These are phyloP conservation scores for Euspilapteryx auroguttella DNA, from an alignment of 2,888 invertebrate species.

Conservation along the genomic window DNA sequence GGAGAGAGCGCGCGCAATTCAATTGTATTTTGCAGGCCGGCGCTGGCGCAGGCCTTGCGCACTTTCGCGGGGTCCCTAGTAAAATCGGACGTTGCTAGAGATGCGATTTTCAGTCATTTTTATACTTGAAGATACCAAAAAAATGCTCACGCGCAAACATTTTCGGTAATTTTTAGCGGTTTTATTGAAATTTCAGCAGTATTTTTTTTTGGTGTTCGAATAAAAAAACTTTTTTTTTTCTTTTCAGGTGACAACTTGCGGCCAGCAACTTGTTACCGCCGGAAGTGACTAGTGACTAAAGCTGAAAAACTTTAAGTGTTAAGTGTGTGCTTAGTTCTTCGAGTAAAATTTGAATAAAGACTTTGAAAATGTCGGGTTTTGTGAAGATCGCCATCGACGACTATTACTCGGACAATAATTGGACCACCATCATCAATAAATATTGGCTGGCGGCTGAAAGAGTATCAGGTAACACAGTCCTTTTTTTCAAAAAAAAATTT, in stretches of 20 bases:
- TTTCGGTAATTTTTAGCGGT: too few species aligned
- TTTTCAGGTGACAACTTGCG: conserved; percentile 50
- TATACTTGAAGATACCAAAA: too few species aligned
- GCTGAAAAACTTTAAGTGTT: conserved; percentile 7
- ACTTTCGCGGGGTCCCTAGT: too few species aligned
- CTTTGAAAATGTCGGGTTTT: conserved; percentile 65
- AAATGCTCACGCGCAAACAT: too few species aligned
- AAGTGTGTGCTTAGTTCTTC: conserved; percentile 5
- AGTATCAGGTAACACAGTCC: conserved; percentile 65
- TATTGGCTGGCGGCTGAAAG: conserved; percentile 73
- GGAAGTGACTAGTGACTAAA: conserved; percentile 4
- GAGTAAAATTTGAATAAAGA: too few species aligned
- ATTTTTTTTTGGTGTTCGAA: neutral
- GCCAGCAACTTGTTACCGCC: conserved; percentile 32
- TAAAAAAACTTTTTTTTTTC: conserved; percentile 12
- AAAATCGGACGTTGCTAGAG: too few species aligned
- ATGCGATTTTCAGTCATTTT: too few species aligned
- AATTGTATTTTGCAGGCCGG: conserved; percentile 30
- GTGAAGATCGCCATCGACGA: conserved; percentile 69
- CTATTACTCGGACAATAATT: conserved; percentile 64
- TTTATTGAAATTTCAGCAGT: too few species aligned
- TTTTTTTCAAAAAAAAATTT: too few species aligned
- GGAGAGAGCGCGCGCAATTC: conserved; percentile 35
- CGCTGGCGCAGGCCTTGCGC: conserved; percentile 45
- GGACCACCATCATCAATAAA: conserved; percentile 67